phyloP scores from a whole-genome alignment of 2,888 invertebrate species.

The Drosophila kuntzei region DNA sequence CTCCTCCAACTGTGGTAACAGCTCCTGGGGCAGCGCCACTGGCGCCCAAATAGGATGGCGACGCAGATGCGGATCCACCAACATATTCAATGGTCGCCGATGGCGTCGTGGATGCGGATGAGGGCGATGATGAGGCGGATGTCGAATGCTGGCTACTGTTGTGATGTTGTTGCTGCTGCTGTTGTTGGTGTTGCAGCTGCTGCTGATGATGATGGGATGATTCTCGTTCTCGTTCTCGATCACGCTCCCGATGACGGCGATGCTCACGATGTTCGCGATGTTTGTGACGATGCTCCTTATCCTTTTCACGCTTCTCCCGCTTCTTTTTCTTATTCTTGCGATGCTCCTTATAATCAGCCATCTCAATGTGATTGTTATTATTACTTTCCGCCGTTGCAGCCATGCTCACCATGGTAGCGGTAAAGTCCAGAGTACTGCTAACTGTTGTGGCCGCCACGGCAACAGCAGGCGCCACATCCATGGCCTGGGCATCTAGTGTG shows the following conservation, averaged over 20 bases:
- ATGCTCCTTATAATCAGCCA: conserved; percentile 83
- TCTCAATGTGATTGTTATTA: conserved; percentile 82
- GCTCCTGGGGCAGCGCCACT: conserved; percentile 41
- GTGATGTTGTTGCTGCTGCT: conserved; percentile 57
- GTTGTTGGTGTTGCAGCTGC: conserved; percentile 58
- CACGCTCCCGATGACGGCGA: conserved; percentile 68
- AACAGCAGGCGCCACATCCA: conserved; percentile 69
- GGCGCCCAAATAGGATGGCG: conserved; percentile 72
- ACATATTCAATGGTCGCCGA: conserved; percentile 78
- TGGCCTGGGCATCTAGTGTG: conserved; percentile 75
- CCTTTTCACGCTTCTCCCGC: conserved; percentile 85
- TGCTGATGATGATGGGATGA: conserved; percentile 54
- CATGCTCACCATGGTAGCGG: conserved; percentile 74
- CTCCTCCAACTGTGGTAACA: conserved; percentile 34
- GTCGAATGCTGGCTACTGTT: conserved; percentile 78
- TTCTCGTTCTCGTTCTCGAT: conserved; percentile 64
- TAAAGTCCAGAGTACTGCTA: conserved; percentile 63
- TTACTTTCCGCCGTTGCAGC: conserved; percentile 82
- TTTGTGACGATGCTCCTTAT: conserved; percentile 80
- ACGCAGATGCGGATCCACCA: conserved; percentile 77
- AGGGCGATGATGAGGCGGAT: conserved; percentile 82
- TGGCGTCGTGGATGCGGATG: conserved; percentile 77
- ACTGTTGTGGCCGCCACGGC: conserved; percentile 76
- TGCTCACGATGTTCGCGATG: conserved; percentile 74
- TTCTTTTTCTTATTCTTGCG: conserved; percentile 85